These are phyloP conservation scores for Smutsia gigantea DNA, from an alignment of 2,797 vertebrate species.

Conservation along the genomic window DNA sequence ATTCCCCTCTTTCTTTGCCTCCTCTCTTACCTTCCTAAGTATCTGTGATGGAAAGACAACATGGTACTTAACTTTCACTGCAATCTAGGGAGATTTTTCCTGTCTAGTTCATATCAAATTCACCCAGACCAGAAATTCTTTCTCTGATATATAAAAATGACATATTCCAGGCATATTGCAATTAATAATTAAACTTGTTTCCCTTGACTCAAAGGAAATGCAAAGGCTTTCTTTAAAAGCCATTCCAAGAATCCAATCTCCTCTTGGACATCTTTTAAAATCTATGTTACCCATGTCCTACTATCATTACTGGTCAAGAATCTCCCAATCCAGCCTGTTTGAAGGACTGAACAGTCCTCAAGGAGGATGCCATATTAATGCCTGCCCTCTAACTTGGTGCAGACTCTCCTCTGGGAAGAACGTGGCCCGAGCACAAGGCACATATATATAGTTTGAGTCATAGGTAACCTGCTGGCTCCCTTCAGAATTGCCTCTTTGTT, in stretches of 20 bases:
- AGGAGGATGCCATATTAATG: not conserved
- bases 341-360: not conserved
- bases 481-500: not conserved
- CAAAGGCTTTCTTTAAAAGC: constrained; percentile 18
- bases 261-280: not conserved
- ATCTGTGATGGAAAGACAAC: not conserved
- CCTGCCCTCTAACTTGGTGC: not conserved
- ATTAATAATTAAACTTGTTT: constrained; percentile 55
- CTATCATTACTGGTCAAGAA: not conserved
- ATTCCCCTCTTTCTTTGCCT: not conserved
- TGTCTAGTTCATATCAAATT: constrained; percentile 28
- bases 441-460: not conserved
- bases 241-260: not conserved
- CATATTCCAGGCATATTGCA: not conserved
- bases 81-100: not conserved
- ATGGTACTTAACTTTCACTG: not conserved
- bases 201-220: not conserved
- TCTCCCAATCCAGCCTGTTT: not conserved
- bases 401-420: not conserved
- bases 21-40: not conserved
- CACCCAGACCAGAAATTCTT: not conserved
- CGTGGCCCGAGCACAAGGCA: not conserved
- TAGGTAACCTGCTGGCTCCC: not conserved
- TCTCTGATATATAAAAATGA: constrained; percentile 18
- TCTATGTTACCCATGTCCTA: not conserved